These are phyloP conservation scores for Fulmarus glacialis DNA, from an alignment of 2,113 vertebrate genomes.

Conservation along the genomic window DNA sequence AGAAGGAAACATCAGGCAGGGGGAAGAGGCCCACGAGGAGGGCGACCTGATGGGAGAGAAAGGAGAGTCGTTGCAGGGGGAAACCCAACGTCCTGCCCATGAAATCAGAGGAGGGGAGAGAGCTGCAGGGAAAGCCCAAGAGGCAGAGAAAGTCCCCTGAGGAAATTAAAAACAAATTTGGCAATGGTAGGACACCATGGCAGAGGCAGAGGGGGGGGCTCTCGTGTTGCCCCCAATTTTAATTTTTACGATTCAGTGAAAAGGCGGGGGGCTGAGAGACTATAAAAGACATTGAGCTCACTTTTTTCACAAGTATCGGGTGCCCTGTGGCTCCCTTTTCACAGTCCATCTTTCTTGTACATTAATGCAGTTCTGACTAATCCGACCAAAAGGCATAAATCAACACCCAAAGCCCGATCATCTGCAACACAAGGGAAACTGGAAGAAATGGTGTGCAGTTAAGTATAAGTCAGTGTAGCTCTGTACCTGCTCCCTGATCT, in stretches of 20 bases:
- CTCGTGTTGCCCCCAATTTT: not conserved
- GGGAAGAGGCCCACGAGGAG: slow-evolving; percentile 2
- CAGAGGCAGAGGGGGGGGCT: not conserved
- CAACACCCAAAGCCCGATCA: accelerated
- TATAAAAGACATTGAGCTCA: not conserved
- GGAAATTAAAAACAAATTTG: not conserved
- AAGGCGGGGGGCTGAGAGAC: not conserved
- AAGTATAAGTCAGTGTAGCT: not conserved
- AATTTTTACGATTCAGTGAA: not conserved
- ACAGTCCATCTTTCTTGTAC: not conserved
- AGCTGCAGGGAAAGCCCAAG: not conserved
- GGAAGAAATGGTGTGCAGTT: not conserved
- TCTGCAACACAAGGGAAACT: not conserved
- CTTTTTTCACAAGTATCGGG: not conserved
- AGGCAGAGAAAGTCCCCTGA: not conserved
- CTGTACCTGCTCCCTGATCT: not conserved
- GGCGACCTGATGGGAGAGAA: not conserved
- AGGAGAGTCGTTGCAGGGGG: not conserved
- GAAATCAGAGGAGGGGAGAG: not conserved
- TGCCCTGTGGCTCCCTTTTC: not conserved
- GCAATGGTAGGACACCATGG: not conserved
- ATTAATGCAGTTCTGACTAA: not conserved
- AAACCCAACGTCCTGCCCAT: not conserved
- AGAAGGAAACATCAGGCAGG: not conserved
- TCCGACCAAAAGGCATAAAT: not conserved